Evolutionary conservation across 2,888 invertebrate species (phyloP).

Genomic region (Epirrhoe alternata): DNA sequence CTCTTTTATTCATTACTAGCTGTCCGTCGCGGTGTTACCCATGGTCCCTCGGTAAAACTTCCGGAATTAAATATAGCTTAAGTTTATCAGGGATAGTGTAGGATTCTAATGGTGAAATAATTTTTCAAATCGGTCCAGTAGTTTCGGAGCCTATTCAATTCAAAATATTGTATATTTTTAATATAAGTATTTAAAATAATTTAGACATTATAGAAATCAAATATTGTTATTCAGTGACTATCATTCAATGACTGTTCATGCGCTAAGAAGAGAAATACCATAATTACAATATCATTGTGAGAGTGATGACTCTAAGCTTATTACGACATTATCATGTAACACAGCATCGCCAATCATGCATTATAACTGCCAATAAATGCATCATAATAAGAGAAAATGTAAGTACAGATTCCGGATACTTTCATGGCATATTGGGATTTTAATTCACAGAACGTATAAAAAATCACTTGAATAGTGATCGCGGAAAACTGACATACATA

Average conservation of each 20-base stretch:
- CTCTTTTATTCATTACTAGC: too few species aligned
- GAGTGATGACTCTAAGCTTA: constrained; percentile 18
- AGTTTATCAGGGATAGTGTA: too few species aligned
- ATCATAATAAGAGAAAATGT: constrained; percentile 36
- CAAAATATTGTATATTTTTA: too few species aligned
- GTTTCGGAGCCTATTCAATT: too few species aligned
- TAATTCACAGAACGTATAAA: background rate
- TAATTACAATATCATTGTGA: constrained; percentile 13
- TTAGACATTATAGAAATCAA: background rate
- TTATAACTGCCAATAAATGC: constrained; percentile 19
- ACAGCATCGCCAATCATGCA: constrained; percentile 33
- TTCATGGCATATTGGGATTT: background rate
- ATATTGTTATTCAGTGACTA: background rate
- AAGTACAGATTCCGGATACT: background rate
- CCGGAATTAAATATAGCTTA: too few species aligned
- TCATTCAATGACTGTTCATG: background rate
- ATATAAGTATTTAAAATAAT: background rate
- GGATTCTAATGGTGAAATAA: too few species aligned
- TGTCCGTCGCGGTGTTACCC: too few species aligned
- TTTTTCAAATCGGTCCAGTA: too few species aligned
- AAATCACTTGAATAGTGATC: too few species aligned
- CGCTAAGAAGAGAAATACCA: background rate
- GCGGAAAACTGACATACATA: too few species aligned
- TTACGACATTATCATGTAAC: constrained; percentile 29
- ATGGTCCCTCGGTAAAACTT: too few species aligned